Percentiles rank a stretch among this genome's conserved stretches.
Evolutionary conservation across 2,113 vertebrate genomes (phyloP).

Genomic region (Girardinichthys multiradiatus): DNA sequence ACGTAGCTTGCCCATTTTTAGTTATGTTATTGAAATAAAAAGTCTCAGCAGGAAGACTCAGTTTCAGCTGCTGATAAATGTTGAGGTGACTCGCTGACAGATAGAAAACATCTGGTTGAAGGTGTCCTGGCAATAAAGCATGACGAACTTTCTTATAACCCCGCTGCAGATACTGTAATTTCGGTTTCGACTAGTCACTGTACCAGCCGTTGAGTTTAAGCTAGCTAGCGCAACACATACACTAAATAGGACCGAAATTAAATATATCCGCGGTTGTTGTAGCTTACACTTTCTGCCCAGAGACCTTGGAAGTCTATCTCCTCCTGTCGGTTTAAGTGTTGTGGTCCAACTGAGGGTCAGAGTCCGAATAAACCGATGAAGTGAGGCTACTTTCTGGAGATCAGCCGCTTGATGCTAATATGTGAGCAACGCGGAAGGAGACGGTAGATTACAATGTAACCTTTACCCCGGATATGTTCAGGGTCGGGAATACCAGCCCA

Average conservation of each 20-base stretch:
- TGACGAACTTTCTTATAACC: not conserved
- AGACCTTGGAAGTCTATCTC: not conserved
- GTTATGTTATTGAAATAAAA: not conserved
- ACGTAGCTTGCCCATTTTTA: not conserved
- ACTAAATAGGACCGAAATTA: not conserved
- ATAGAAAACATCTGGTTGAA: not conserved
- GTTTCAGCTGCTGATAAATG: not conserved
- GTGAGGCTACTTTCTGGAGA: slow-evolving; percentile 12
- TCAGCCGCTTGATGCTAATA: slow-evolving; percentile 49
- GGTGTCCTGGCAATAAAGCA: not conserved
- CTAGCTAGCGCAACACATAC: slow-evolving; percentile 3
- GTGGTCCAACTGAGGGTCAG: not conserved
- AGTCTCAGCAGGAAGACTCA: not conserved
- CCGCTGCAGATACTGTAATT: not conserved
- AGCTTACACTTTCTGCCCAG: slow-evolving; percentile 43
- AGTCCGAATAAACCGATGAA: not conserved
- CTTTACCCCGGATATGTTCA: slow-evolving; percentile 47
- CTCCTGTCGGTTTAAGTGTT: not conserved
- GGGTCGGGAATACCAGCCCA: not conserved
- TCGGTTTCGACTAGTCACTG: not conserved
- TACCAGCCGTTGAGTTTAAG: slow-evolving; percentile 16
- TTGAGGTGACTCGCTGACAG: not conserved
- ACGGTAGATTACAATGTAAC: slow-evolving; percentile 8
- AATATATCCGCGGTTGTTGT: not conserved
- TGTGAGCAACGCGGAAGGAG: slow-evolving; percentile 49